Evolutionary conservation across 2,888 invertebrate genomes (phyloP), one percentile per base, ranked within the genome.

Genomic region (Macrophya alboannulata): DNA sequence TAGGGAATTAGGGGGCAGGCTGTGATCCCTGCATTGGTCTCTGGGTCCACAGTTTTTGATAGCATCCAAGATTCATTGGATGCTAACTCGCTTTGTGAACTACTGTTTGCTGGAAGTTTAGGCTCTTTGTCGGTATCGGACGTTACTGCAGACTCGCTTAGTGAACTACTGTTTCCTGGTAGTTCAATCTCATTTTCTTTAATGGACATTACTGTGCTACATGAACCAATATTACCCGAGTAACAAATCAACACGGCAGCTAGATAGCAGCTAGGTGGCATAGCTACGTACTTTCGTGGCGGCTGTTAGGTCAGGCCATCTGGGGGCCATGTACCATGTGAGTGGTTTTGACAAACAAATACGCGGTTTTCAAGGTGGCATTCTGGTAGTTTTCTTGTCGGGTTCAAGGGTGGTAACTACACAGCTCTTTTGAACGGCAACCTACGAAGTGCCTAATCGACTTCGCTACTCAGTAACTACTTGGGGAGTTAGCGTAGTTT

Each of bases 161-260:
- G 10, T 65, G 65, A 25, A 25, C 25, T 65, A 21, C n/a, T n/a
- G 31, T 31, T 65, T 9, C 25, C 31, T 65, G 21, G 65, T 10
- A 25, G 31, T 25, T 65, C 12, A 4, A 25, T 9, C 65, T 25
- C 65, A 31, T 21, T 65, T 4, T 31, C 59, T 8, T 9, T 21
- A 59, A 21, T 12, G n/a, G 31, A 25, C 10, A 4, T 31, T 25
- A 31, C 25, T 25, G 65, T 65, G 31, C 25, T 25, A 6, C 31
- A 65, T 65, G 31, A 12, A 21, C n/a, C n/a, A 59, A 5, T n/a
- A n/a, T 59, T 59, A 59, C 59, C 59, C 59, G 59, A 17, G 59
- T 59, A 59, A 59, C 59, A 59, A 59, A 59, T 59, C 17, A 72
- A 59, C 59, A 59, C 21, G 59, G 59, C 59, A 59, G 21, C 59